Conservation (phyloP, 2,113 vertebrate genomes). For the Pogona vitticeps region DNA sequence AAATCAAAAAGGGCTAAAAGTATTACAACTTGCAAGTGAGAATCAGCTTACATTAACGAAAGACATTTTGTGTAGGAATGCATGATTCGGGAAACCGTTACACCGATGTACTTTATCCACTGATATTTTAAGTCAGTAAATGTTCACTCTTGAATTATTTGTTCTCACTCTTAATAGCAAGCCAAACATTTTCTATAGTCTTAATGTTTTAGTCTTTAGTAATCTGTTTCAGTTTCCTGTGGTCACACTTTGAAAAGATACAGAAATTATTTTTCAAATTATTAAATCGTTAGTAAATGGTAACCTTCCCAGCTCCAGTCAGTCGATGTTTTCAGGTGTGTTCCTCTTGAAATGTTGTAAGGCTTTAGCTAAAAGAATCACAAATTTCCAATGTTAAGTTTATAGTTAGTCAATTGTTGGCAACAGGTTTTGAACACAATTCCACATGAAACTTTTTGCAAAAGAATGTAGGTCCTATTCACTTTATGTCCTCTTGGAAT, state of each 20-base stretch:
- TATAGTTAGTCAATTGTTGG: slow-evolving; percentile 22
- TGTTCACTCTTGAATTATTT: not conserved
- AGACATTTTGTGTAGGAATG: too few species aligned
- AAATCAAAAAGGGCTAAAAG: too few species aligned
- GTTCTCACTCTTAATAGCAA: too few species aligned
- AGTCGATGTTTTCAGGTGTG: not conserved
- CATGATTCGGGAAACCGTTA: too few species aligned
- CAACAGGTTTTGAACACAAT: slow-evolving; percentile 39
- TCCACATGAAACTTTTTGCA: slow-evolving; percentile 47
- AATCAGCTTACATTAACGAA: too few species aligned
- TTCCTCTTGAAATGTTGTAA: slow-evolving; percentile 53
- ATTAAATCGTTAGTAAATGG: slow-evolving; percentile 1
- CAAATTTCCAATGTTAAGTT: slow-evolving; percentile 44
- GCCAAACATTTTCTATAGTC: not conserved
- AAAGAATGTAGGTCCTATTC: slow-evolving; percentile 52
- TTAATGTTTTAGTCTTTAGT: too few species aligned
- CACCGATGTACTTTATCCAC: too few species aligned
- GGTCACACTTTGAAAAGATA: not conserved
- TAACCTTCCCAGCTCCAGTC: slow-evolving; percentile 26
- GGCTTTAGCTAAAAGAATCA: slow-evolving; percentile 47
- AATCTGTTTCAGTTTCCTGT: not conserved
- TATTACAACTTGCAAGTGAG: too few species aligned
- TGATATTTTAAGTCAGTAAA: not conserved
- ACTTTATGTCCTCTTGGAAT: slow-evolving; percentile 45
- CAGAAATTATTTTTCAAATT: not conserved